Base-by-base conservation (phyloP, 37 sponge, comb jelly and placozoan species). In the Axinella damicornis region DNA sequence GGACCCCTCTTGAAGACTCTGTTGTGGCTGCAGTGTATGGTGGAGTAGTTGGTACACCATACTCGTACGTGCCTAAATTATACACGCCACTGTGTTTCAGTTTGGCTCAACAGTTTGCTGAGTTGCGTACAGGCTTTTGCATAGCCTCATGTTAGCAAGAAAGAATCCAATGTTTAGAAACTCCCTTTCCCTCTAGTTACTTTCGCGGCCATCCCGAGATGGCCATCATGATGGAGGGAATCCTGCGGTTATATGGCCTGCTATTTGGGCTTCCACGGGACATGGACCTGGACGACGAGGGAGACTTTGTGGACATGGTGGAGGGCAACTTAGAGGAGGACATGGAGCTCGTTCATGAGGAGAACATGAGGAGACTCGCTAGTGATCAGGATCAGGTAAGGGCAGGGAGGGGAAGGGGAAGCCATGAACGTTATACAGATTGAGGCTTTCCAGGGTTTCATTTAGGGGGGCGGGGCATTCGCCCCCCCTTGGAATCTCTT, bases 261-360 rank as follows among this genome's bases (percentile, higher is more conserved):
- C 69, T 67, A 6, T 67, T 33, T 67, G 69, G 69, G 20, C 34
- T 32, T 14, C 4, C 34, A 18, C 20, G 33, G 16, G 78, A 34
- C 21, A 24, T 18, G 52, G 75, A 30, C 13, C 17, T 24, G 41
- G 78, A 32, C 18, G 80, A 67, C 21, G 80, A 67, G 34, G 68
- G 41, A 53, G 65, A 67, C n/a, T 17, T 67, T 9, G 54, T 67
- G 13, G 68, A 53, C 68, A 41, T 79, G 68, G 40, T 65, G 32
- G 68, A 79, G 80, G 54, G 33, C 2, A 62, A 67, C 55, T 1
- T 79, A 53, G 80, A 79, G 34, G 80, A 79, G 5, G 80, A 62
- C 18, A 60, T 77, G 41, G 62, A 55, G 17, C 64, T 38, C 9
- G 77, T 62, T 1, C 63, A 77, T 1, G 39, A 46, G 27, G 77